Base-by-base conservation (phyloP, 2,113 vertebrate species). In the Hippocampus zosterae region DNA sequence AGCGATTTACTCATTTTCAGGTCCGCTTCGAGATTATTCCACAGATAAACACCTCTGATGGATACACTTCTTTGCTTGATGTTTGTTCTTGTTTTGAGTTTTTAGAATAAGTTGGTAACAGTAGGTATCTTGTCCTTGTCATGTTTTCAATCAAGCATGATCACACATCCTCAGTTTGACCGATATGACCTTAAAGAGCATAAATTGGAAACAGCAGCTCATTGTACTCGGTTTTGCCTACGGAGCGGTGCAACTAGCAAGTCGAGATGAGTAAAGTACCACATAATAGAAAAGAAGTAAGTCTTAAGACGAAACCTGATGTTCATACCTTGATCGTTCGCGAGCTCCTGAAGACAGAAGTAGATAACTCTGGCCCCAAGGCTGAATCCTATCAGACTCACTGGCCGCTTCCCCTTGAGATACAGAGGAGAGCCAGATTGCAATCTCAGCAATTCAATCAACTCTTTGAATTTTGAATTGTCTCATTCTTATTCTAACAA, bases 311-410 rank as follows among this genome's bases (percentile, higher is more conserved):
- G 10, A 64, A 41, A 64, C n/a, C 42, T 41, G 15, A 33, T 53
- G 37, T 50, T 44, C 21, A 8, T 88, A 97, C 97, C 96, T 93
- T 93, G 86, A 65, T 98, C 97, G 73, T 92, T 94, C 67, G 96
- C 94, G 75, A 99, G 94, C 83, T 98, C 97, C 65, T 96, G 94
- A 25, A 99, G 91, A 82, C 97, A 99, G 92, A 95, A 98, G 88
- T 97, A 99, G 86, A 99, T 97, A 16, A 99, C 97, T 86, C 97
- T 91, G 50, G 97, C 97, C 19, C 97, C 97, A 8, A 99, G 93
- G 75, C 96, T 98, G 91, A 98, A 99, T 27, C 97, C 97, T 27
- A 98, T 93, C 65, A 99, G 91, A 25, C 93, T 95, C 85, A 98
- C 97, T 1, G 97, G 97, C 29, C 97, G 91, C 77, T 73, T 94